Percentiles rank a stretch among this genome's conserved stretches.
These are phyloP conservation scores for Syngnathus floridae DNA, from an alignment of 2,113 vertebrate species.

Conservation along the genomic window DNA sequence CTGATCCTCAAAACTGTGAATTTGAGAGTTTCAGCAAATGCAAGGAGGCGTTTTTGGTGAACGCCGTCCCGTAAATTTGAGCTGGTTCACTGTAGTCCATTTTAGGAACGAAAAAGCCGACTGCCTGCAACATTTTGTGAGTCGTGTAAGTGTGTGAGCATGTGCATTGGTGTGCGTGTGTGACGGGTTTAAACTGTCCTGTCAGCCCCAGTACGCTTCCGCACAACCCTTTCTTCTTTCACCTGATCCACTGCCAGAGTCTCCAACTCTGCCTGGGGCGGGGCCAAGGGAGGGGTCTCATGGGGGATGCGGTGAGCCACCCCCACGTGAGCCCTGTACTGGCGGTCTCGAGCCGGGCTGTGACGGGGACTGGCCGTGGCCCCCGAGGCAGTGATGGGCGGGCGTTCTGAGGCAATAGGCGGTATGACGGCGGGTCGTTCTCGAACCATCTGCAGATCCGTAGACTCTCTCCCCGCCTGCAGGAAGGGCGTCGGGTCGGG, in stretches of 20 bases:
- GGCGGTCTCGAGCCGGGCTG: slow-evolving; percentile 81
- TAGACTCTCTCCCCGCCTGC: slow-evolving; percentile 68
- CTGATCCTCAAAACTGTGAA: not conserved
- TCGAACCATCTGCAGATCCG: slow-evolving; percentile 79
- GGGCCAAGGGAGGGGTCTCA: slow-evolving; percentile 51
- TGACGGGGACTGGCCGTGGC: slow-evolving; percentile 65
- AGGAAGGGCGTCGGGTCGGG: slow-evolving; percentile 94
- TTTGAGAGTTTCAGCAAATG: not conserved
- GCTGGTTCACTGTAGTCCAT: not conserved
- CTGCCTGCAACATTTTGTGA: not conserved
- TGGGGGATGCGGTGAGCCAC: slow-evolving; percentile 90
- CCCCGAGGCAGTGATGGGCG: slow-evolving; percentile 45
- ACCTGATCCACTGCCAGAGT: slow-evolving; percentile 92
- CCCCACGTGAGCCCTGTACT: slow-evolving; percentile 81
- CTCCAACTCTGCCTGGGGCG: slow-evolving; percentile 76
- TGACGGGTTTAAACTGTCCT: slow-evolving; percentile 82
- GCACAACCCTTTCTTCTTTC: slow-evolving; percentile 77
- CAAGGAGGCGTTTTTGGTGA: too few species aligned
- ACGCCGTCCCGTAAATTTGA: too few species aligned
- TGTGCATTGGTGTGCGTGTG: slow-evolving; percentile 24
- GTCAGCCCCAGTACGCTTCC: slow-evolving; percentile 87
- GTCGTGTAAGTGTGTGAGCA: slow-evolving; percentile 28
- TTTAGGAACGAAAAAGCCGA: not conserved
- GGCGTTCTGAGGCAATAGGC: slow-evolving; percentile 80
- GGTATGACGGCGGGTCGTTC: slow-evolving; percentile 88